phyloP scores from a whole-genome alignment of 2,888 invertebrate genomes.

The Agrilus biguttatus region DNA sequence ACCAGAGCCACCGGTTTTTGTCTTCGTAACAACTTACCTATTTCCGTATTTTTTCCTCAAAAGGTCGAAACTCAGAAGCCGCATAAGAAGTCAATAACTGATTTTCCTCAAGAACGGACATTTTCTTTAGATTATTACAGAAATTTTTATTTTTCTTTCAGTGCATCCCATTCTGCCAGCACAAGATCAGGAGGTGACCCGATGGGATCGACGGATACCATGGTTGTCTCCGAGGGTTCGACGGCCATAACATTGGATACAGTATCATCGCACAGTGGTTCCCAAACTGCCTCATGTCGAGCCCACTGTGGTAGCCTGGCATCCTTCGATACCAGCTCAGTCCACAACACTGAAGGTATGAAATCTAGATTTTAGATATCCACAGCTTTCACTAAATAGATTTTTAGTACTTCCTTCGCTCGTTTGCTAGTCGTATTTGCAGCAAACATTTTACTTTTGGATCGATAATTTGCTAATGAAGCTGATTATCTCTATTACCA shows the following conservation, averaged over 20 bases:
- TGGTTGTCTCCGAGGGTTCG: constrained; percentile 37
- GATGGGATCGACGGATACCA: constrained; percentile 41
- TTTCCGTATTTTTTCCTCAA: too few relatives aligned
- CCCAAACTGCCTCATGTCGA: constrained; percentile 36
- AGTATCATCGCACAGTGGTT: constrained; percentile 33
- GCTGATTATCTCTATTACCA: too few relatives aligned
- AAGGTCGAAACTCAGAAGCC: too few relatives aligned
- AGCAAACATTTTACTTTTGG: not conserved
- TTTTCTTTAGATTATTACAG: too few relatives aligned
- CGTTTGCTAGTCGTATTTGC: not conserved
- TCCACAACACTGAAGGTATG: constrained; percentile 39
- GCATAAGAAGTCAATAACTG: too few relatives aligned
- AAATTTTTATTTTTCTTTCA: constrained; percentile 12
- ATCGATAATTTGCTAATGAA: too few relatives aligned
- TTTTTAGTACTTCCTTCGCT: not conserved
- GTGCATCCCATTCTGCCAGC: constrained; percentile 30
- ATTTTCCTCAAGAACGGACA: too few relatives aligned
- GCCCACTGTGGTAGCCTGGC: constrained; percentile 40
- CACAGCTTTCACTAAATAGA: not conserved
- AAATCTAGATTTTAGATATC: too few relatives aligned
- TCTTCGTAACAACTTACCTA: too few relatives aligned
- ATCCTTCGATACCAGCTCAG: constrained; percentile 35
- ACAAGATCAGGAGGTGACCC: constrained; percentile 26
- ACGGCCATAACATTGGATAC: constrained; percentile 40
- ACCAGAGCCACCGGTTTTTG: too few relatives aligned